Evolutionary conservation across 2,797 vertebrate species (phyloP), one percentile per base, ranked within the genome.

Genomic region (Anas bernieri): DNA sequence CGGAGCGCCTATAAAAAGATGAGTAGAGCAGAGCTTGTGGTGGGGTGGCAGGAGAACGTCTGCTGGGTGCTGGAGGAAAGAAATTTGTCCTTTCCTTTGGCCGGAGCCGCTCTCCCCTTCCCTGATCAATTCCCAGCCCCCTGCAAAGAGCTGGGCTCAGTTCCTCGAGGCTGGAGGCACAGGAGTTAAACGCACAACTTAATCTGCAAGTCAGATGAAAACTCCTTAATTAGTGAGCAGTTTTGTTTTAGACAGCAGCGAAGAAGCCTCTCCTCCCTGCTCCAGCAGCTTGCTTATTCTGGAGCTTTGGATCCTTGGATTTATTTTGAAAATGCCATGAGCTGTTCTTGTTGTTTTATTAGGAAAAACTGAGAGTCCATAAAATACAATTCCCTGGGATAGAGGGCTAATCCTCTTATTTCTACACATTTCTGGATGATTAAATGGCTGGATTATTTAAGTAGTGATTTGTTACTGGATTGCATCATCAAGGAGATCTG

Each of bases 401-500:
- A 26, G 82, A 25, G 43, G 52, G 61, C 88, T 95, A 94, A 94
- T 94, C 92, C 74, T 91, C 82, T 77, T 86, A 91, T 91, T 91
- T 89, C 86, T 95, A 83, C 93, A 89, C 91, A 62, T 89, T 94
- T 95, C 93, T 89, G 88, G 85, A 77, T 94, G 88, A 93, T 94
- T 89, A 93, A 91, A 89, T 91, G 82, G 91, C 91, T 83, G 82
- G 93, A 84, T 93, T 94, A 94, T 86, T 86, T 73, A 74, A 93
- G 91, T 12, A 84, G 88, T 83, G 88, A 86, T 93, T 91, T 95
- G 91, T 86, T 80, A 68, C 56, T 58, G 11, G 85, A 91, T 88
- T 86, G 90, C 87, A 94, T 83, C 94, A 88, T 85, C 87, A 33
- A 85, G 87, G 84, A 82, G 81, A 88, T 83, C 87, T 63, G 8